Evolutionary conservation across 2,888 invertebrate species (phyloP).

Genomic region (Ommatoiulus sabulosus): DNA sequence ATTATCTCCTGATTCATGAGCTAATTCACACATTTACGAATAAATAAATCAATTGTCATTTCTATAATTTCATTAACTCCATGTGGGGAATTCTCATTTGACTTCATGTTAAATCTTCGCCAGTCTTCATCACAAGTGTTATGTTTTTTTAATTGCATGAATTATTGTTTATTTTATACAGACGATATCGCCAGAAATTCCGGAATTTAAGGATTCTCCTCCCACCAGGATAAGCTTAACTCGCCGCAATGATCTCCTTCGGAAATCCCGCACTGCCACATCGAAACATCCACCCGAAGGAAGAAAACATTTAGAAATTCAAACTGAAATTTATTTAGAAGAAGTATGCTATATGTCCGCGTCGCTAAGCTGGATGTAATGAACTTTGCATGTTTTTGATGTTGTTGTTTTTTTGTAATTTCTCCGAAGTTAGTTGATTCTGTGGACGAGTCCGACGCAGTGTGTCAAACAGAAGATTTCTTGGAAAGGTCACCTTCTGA

Average conservation of each 20-base stretch:
- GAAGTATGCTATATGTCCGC: conserved; percentile 16
- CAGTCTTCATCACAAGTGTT: too few relatives aligned
- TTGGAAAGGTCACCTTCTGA: conserved; percentile 85
- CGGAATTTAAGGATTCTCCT: neutral
- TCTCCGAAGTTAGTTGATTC: conserved; percentile 60
- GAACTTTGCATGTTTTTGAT: neutral
- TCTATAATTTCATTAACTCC: too few relatives aligned
- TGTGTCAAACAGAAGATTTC: conserved; percentile 89
- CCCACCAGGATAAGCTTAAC: neutral
- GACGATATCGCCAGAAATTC: conserved; percentile 45
- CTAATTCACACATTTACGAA: too few relatives aligned
- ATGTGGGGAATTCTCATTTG: too few relatives aligned
- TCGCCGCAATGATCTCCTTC: neutral
- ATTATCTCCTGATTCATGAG: too few relatives aligned
- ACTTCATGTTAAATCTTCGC: too few relatives aligned
- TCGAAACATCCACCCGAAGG: conserved; percentile 77
- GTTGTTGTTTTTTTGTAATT: neutral
- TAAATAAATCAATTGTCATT: too few relatives aligned
- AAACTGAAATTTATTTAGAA: conserved; percentile 59
- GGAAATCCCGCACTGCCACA: neutral
- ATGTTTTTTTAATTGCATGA: too few relatives aligned
- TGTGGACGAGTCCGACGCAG: conserved; percentile 76
- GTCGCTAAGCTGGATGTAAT: neutral
- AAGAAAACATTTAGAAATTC: conserved; percentile 77
- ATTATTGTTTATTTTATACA: neutral